A percentile compares a stretch with the other conserved stretches of the same genome.
Conservation (phyloP, 2,888 invertebrate species). For the Ormyrus labotus region DNA sequence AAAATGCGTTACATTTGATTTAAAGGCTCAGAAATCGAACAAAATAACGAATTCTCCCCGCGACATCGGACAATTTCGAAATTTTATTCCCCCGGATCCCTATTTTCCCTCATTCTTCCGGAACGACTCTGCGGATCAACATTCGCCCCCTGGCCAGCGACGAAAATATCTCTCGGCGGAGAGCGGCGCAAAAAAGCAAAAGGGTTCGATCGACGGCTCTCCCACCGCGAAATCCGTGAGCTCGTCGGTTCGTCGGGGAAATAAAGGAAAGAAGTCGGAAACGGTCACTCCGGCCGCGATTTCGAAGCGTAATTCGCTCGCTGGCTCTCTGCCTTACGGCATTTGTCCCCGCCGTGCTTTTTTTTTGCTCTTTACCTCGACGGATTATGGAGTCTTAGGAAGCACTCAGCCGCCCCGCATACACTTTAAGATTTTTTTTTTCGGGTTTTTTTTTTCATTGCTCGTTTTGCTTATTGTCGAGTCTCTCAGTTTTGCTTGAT, state of each 20-base stretch:
- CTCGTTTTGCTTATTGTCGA: no score
- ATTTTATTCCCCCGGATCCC: no score
- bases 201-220: not conserved
- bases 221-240: slow-evolving; percentile 13
- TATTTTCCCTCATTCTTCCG: no score
- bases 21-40: no score
- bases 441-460: no score
- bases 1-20: no score
- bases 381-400: slow-evolving; percentile 46
- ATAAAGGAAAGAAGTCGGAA: not conserved
- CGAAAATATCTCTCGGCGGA: slow-evolving; percentile 2
- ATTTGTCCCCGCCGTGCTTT: not conserved
- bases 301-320: slow-evolving; percentile 27
- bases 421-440: not conserved
- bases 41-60: no score
- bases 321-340: not conserved
- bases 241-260: not conserved
- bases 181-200: not conserved
- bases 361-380: slow-evolving; percentile 17
- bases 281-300: slow-evolving; percentile 29
- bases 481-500: no score
- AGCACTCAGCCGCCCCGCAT: slow-evolving; percentile 30
- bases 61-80: no score
- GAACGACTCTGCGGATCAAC: not conserved
- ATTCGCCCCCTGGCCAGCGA: not conserved